Conservation (phyloP, 2,113 vertebrate genomes). For the Oryctolagus cuniculus region DNA sequence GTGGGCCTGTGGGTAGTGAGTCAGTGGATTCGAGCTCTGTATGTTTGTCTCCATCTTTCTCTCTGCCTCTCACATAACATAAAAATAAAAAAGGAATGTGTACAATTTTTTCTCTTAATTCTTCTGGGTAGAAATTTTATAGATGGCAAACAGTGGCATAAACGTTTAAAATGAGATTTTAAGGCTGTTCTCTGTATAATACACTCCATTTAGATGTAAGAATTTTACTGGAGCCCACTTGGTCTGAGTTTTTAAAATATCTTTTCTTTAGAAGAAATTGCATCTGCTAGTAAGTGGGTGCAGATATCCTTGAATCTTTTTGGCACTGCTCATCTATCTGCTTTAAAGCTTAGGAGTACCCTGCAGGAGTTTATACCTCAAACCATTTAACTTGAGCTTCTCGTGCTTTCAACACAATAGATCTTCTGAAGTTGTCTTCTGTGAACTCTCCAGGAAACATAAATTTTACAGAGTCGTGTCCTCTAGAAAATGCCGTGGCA, state of each 20-base stretch:
- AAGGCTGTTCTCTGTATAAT: background rate
- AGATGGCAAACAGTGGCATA: conserved; percentile 5
- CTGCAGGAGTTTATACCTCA: background rate
- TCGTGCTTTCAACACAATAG: background rate
- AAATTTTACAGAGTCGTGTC: background rate
- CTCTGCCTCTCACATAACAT: no score
- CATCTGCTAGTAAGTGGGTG: background rate
- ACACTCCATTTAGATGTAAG: background rate
- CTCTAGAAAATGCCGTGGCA: background rate
- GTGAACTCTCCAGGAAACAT: conserved; percentile 11
- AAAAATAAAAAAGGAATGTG: background rate
- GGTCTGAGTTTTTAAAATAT: conserved; percentile 26
- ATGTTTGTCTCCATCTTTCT: no score
- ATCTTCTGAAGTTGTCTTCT: conserved; percentile 17
- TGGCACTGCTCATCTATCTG: background rate
- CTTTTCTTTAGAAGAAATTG: conserved; percentile 50
- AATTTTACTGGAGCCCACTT: background rate
- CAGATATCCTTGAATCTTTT: background rate
- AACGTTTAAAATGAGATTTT: conserved; percentile 34
- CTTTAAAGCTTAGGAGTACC: background rate
- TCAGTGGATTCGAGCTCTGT: no score
- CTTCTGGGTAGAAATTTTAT: background rate
- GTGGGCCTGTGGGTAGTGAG: no score
- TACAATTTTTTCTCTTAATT: background rate
- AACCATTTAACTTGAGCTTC: background rate